Base-by-base conservation (phyloP, 2,113 vertebrate genomes). In the Notechis scutatus region DNA sequence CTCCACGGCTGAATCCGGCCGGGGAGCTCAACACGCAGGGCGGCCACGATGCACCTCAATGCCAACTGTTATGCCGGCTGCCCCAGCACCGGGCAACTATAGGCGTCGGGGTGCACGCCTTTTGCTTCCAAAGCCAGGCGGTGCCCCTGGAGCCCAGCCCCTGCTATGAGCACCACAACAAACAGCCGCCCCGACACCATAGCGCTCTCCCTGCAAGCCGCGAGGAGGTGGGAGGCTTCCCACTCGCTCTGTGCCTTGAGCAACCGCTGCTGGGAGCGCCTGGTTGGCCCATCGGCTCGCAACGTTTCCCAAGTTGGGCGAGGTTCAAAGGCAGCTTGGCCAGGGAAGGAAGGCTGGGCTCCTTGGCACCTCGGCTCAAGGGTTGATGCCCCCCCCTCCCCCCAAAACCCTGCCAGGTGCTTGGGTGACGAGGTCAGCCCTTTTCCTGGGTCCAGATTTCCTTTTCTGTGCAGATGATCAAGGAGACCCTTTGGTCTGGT, bases 41-140 rank as follows among this genome's bases (percentile, higher is more conserved):
- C 11, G 0, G 8, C 26, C 61, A 2, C 29, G 64, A 2, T 14
- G 4, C 3, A 2, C 26, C 1, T n/a, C 3, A 12, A 14, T 9
- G 29, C 29, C 12, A 15, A n/a, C 29, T 1, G n/a, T 4, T n/a
- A 69, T 6, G 4, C 29, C 4, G 4, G 4, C 12, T 15, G 29
- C n/a, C 64, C 4, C 29, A 1, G 26, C 64, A 18, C 12, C 12
- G 2, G 2, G n/a, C 64, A 81, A 14, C 69, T 81, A 5, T 39
- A 8, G 15, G 69, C 2, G 69, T 21, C 18, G 0, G 69, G 34
- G 0, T 39, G 15, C 34, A 39, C 2, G 6, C 69, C n/a, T 34
- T 8, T 34, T 8, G 34, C 2, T 20, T 39, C 1, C 18, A 39
- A 81, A 39, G 15, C 34, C 69, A 81, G 18, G 2, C 1, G 15